Evolutionary conservation across 1,140 invertebrate genomes (phyloP).

Genomic region (Brachionus plicatilis): DNA sequence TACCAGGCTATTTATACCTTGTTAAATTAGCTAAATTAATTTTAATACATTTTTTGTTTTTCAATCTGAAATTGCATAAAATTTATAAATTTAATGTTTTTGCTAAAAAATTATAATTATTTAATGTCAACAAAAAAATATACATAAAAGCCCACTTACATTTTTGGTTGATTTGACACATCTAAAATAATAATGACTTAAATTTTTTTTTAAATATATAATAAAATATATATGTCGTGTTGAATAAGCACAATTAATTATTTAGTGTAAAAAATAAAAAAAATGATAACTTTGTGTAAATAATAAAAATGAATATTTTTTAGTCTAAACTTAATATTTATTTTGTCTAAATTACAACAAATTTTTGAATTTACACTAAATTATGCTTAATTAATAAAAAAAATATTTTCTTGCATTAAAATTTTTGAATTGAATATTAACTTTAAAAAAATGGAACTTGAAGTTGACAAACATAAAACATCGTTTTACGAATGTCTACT

Average conservation of each 20-base stretch:
- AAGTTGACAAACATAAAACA: neutral
- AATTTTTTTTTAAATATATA: too few species aligned
- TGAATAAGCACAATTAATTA: neutral
- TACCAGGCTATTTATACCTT: too few species aligned
- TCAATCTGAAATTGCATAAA: too few species aligned
- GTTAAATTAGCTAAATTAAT: too few species aligned
- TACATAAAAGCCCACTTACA: too few species aligned
- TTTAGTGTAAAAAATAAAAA: slow-evolving; percentile 16
- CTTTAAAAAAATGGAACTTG: neutral
- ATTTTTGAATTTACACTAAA: neutral
- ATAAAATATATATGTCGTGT: neutral
- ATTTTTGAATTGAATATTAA: neutral
- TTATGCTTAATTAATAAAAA: neutral
- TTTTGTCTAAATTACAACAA: neutral
- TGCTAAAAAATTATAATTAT: too few species aligned
- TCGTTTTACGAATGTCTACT: neutral
- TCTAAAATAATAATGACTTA: too few species aligned
- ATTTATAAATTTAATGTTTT: too few species aligned
- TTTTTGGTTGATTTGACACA: too few species aligned
- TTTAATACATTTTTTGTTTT: too few species aligned
- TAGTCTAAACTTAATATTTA: neutral
- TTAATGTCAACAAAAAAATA: too few species aligned
- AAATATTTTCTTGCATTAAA: too few species aligned
- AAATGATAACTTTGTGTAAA: neutral
- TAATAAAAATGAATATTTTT: neutral